Conservation (phyloP, 2,888 invertebrate species). For the Synanthedon andrenaeformis region DNA sequence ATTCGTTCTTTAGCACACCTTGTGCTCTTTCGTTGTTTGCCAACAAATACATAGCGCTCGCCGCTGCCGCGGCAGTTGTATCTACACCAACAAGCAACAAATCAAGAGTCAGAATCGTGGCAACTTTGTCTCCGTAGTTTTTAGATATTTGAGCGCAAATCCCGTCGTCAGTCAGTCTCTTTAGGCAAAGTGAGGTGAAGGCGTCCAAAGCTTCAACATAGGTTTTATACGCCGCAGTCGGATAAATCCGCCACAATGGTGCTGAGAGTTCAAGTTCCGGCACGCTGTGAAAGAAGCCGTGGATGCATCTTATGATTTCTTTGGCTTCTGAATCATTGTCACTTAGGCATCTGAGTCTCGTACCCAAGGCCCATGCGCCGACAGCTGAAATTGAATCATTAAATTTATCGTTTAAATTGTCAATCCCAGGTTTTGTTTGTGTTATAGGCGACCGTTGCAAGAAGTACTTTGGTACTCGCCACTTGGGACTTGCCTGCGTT, state of each 20-base stretch:
- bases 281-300: slow-evolving; percentile 81
- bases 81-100: slow-evolving; percentile 84
- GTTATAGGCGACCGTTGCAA: too few species aligned
- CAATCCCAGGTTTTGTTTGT: background rate
- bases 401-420: background rate
- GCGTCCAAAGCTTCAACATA: slow-evolving; percentile 79
- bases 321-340: slow-evolving; percentile 78
- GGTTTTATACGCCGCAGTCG: slow-evolving; percentile 77
- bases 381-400: slow-evolving; percentile 71
- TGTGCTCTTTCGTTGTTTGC: slow-evolving; percentile 79
- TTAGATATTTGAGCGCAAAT: slow-evolving; percentile 54
- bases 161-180: slow-evolving; percentile 53
- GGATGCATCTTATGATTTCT: slow-evolving; percentile 82
- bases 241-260: slow-evolving; percentile 80
- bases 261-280: slow-evolving; percentile 80
- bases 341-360: slow-evolving; percentile 80
- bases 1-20: slow-evolving; percentile 72
- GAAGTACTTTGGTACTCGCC: too few species aligned
- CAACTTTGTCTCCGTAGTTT: slow-evolving; percentile 50
- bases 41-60: slow-evolving; percentile 80
- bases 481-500: too few species aligned
- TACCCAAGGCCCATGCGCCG: slow-evolving; percentile 84
- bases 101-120: slow-evolving; percentile 81
- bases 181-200: slow-evolving; percentile 73
- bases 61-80: slow-evolving; percentile 82